Evolutionary conservation across 2,888 invertebrate species (phyloP), one percentile per base, ranked within the genome.

Genomic region (Hylaea fasciaria): DNA sequence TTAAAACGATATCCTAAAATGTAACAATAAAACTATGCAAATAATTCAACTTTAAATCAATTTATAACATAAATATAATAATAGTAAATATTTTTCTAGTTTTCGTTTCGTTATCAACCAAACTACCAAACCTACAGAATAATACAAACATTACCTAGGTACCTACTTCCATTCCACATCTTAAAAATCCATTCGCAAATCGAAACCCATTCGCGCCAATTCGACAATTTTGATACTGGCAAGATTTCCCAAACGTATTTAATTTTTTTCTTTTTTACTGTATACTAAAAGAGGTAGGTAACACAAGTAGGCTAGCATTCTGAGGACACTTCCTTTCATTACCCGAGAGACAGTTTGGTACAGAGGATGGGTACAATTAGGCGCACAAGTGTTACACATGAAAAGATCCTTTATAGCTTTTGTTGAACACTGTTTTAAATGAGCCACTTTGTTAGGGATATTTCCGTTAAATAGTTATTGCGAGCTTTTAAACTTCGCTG

Each of bases 321-420:
- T 70, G 62, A 62, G 76, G 79, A 81, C 81, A 80, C 81, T 82
- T 80, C 78, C 75, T 78, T 82, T 85, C 81, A 82, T 83, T 85
- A 78, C 82, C 78, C 83, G 12, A 28, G 85, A 78, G 84, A 84
- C 78, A 65, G 73, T 76, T 80, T 72, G 71, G 73, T 71, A 72
- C 64, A 64, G 62, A 43, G 39, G 73, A 76, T 73, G 70, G 68
- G 78, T 81, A 82, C 80, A 79, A 74, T 73, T 78, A 68, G 57
- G 73, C 57, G 64, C 76, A 72, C 73, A 79, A 78, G 73, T 74
- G 76, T 69, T 73, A 22, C 5, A 64, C 70, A 72, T 71, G 69
- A 65, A 76, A 77, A 71, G 68, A 72, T 66, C 69, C 65, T 71
- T 63, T 66, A 17, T 46, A 11, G 65, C 65, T 63, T 70, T 72